phyloP scores from a whole-genome alignment of 2,797 vertebrate genomes.

The Florisuga fusca region DNA sequence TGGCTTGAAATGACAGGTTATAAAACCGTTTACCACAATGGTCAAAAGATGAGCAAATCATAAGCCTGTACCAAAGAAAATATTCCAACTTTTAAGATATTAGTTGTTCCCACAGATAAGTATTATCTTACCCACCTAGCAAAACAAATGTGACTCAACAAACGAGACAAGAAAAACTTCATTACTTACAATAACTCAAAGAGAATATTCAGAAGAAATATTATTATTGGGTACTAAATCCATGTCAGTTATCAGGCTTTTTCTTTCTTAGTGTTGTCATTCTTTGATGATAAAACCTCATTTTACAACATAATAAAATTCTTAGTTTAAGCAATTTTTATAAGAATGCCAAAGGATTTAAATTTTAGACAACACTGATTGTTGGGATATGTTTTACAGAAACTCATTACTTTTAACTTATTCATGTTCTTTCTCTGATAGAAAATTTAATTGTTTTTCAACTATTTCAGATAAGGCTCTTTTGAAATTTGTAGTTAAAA shows the following conservation, averaged over 20 bases:
- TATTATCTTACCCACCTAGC: not conserved
- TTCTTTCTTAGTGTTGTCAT: not conserved
- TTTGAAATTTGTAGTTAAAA: slow-evolving; percentile 36
- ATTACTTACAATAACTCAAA: not conserved
- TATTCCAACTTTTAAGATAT: not conserved
- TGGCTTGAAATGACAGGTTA: not conserved
- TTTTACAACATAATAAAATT: slow-evolving; percentile 17
- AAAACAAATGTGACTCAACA: not conserved
- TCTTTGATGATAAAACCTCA: slow-evolving; percentile 18
- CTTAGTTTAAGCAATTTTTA: slow-evolving; percentile 11
- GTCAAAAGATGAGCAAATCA: not conserved
- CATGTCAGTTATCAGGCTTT: not conserved
- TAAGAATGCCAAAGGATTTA: slow-evolving; percentile 14
- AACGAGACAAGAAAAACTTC: not conserved
- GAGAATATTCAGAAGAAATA: not conserved
- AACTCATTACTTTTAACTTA: slow-evolving; percentile 42
- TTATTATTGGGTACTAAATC: not conserved
- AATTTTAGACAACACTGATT: slow-evolving; percentile 20
- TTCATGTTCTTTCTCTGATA: slow-evolving; percentile 3
- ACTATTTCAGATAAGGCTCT: slow-evolving; percentile 8
- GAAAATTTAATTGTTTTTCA: slow-evolving; percentile 40
- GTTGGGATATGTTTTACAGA: slow-evolving; percentile 4
- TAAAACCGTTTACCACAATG: not conserved
- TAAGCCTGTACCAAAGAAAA: not conserved
- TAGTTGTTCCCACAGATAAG: not conserved